A percentile compares a stretch with the other conserved stretches of the same genome.
These are phyloP conservation scores for Baryphthengus martii DNA, from an alignment of 2,113 vertebrate species.

Conservation along the genomic window DNA sequence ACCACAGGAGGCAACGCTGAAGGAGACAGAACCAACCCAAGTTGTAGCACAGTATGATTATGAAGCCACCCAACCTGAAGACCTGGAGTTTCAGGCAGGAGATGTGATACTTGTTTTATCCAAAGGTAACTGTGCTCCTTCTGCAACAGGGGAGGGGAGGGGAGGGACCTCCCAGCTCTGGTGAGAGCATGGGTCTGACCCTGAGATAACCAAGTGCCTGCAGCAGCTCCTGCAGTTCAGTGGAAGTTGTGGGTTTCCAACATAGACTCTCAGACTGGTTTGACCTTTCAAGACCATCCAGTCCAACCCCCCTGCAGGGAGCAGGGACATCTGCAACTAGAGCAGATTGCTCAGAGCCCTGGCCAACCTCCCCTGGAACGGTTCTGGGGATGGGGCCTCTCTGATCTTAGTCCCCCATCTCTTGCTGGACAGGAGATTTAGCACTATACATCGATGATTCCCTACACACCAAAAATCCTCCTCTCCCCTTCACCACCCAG, in stretches of 20 bases:
- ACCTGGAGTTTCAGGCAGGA: conserved; percentile 85
- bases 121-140: conserved; percentile 54
- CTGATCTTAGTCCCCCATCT: no score
- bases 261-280: no score
- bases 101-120: conserved; percentile 85
- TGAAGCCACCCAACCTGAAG: conserved; percentile 83
- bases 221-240: background rate
- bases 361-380: no score
- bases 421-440: background rate
- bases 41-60: conserved; percentile 85
- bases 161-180: background rate
- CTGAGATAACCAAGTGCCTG: accelerated
- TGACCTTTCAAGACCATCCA: background rate
- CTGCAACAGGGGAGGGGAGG: background rate
- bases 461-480: background rate
- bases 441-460: background rate
- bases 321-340: background rate
- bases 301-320: background rate
- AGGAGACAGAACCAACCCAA: background rate
- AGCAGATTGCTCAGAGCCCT: background rate
- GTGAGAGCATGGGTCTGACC: background rate
- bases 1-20: accelerated
- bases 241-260: background rate
- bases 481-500: background rate
- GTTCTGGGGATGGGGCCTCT: no score